Percentiles rank a stretch among this genome's conserved stretches.
These are phyloP conservation scores for Xenops minutus DNA, from an alignment of 2,797 vertebrate species.

Conservation along the genomic window DNA sequence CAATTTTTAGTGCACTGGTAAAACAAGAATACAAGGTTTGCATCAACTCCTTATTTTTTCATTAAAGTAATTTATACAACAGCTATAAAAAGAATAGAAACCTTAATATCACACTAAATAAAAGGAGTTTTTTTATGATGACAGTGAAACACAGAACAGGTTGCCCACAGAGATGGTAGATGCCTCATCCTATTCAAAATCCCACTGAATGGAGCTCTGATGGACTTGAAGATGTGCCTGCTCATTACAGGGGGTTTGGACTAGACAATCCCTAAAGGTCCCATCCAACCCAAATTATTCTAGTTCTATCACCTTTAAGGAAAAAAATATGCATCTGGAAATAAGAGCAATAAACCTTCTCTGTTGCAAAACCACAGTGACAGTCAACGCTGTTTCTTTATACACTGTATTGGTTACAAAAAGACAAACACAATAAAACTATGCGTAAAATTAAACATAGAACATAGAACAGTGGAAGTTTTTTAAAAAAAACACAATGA, in stretches of 20 bases:
- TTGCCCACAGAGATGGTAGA: fast-evolving
- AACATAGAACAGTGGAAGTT: neutral
- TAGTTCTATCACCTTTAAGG: neutral
- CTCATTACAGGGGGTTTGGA: neutral
- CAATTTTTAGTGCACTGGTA: neutral
- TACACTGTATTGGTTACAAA: neutral
- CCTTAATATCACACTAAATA: neutral
- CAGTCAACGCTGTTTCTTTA: neutral
- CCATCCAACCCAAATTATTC: neutral
- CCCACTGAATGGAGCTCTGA: neutral
- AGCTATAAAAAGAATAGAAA: neutral
- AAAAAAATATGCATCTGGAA: neutral
- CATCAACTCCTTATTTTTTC: neutral
- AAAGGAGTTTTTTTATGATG: neutral
- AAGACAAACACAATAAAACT: neutral
- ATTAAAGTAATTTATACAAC: neutral
- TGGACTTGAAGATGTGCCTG: neutral
- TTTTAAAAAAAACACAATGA: neutral
- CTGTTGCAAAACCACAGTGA: neutral
- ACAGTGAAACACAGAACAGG: neutral
- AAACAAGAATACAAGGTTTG: neutral
- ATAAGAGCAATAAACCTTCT: neutral
- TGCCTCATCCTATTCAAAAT: no score
- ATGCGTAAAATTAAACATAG: neutral
- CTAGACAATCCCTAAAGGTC: neutral